These are phyloP conservation scores for Pammene aurita DNA, from an alignment of 2,888 invertebrate genomes.

Conservation along the genomic window DNA sequence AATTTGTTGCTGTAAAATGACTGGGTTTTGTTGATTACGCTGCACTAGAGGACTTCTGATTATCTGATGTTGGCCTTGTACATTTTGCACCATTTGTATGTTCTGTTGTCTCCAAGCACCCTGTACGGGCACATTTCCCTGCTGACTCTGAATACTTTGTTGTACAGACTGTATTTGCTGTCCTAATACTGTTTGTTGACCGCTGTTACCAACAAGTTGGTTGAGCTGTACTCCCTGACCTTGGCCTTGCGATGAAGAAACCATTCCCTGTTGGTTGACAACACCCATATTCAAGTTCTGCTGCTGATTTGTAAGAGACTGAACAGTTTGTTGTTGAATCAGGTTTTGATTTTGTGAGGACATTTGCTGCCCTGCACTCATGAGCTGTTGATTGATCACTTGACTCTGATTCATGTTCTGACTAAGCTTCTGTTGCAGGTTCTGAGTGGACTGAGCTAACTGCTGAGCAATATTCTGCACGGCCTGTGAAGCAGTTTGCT, in stretches of 20 bases:
- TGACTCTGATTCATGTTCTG: constrained; percentile 74
- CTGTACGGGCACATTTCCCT: constrained; percentile 69
- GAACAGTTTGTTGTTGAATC: constrained; percentile 76
- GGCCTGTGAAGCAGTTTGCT: constrained; percentile 72
- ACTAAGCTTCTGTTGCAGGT: constrained; percentile 70
- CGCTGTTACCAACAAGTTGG: constrained; percentile 71
- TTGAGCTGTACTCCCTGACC: constrained; percentile 72
- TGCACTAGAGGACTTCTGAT: constrained; percentile 77
- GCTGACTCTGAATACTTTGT: constrained; percentile 73
- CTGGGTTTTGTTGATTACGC: constrained; percentile 78
- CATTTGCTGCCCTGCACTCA: constrained; percentile 79
- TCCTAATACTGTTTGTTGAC: constrained; percentile 69
- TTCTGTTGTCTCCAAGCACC: constrained; percentile 79
- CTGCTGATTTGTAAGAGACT: constrained; percentile 72
- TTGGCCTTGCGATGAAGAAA: constrained; percentile 71
- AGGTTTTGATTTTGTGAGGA: constrained; percentile 69
- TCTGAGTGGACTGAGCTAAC: constrained; percentile 74
- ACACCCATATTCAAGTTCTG: constrained; percentile 78
- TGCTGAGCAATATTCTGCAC: constrained; percentile 79
- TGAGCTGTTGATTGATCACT: constrained; percentile 72
- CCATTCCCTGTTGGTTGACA: constrained; percentile 71
- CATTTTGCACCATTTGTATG: constrained; percentile 80
- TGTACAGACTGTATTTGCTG: constrained; percentile 82
- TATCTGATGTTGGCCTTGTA: constrained; percentile 80
- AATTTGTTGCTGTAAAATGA: constrained; percentile 83